Evolutionary conservation across 2,113 vertebrate species (phyloP).

Genomic region (Pionites leucogaster): DNA sequence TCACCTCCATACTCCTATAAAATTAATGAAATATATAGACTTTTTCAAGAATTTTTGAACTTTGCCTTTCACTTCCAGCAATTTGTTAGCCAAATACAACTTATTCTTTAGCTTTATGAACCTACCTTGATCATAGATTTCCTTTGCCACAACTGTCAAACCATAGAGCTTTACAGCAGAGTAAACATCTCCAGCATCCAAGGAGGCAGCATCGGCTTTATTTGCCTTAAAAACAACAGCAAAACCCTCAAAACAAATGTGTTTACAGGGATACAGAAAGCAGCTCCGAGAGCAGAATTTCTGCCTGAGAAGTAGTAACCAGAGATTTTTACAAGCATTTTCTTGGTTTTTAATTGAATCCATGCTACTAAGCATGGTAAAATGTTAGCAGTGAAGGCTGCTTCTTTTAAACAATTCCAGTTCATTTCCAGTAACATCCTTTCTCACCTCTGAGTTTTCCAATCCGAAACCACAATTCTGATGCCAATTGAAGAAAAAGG

Average conservation of each 20-base stretch:
- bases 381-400: background rate
- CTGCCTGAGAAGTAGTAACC: background rate
- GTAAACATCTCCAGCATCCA: conserved; percentile 89
- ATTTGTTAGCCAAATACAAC: background rate
- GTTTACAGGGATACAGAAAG: background rate
- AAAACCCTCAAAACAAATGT: background rate
- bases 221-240: conserved; percentile 76
- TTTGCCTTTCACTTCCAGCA: background rate
- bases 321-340: background rate
- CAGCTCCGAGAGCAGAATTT: background rate
- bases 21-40: background rate
- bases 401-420: background rate
- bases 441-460: background rate
- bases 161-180: conserved; percentile 87
- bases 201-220: conserved; percentile 83
- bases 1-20: background rate
- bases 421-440: background rate
- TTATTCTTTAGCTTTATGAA: background rate
- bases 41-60: background rate
- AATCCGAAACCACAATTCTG: background rate
- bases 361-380: background rate
- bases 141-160: conserved; percentile 83
- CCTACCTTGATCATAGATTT: conserved; percentile 84
- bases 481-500: background rate
- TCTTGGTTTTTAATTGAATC: background rate